phyloP scores from a whole-genome alignment of 2,888 invertebrate genomes.

The Drosophila imparisetae region DNA sequence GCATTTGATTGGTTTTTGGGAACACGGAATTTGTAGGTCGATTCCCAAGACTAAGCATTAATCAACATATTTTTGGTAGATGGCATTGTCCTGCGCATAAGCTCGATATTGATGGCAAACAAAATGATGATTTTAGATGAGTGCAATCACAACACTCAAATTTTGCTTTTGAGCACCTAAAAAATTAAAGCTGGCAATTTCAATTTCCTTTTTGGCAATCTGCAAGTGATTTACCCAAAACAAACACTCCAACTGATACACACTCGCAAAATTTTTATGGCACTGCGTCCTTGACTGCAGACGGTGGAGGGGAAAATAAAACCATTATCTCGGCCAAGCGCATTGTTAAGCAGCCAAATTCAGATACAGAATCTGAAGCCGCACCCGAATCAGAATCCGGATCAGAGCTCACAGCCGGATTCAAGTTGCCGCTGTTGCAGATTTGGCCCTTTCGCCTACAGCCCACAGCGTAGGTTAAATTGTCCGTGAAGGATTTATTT shows the following conservation, averaged over 20 bases:
- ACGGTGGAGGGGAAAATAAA: conserved; percentile 9
- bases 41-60: conserved; percentile 26
- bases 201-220: neutral
- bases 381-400: conserved; percentile 9
- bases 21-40: conserved; percentile 18
- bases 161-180: neutral
- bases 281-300: conserved; percentile 44
- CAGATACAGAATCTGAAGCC: conserved; percentile 25
- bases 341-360: conserved; percentile 47
- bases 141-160: neutral
- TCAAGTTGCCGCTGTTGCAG: conserved; percentile 64
- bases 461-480: conserved; percentile 64
- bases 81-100: conserved; percentile 15
- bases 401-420: conserved; percentile 31
- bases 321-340: conserved; percentile 12
- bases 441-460: conserved; percentile 42
- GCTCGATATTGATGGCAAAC: conserved; percentile 14
- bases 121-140: conserved; percentile 4
- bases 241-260: conserved; percentile 6
- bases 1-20: conserved; percentile 37
- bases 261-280: conserved; percentile 25
- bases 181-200: neutral
- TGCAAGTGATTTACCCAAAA: neutral
- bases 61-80: conserved; percentile 37
- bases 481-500: conserved; percentile 78